A percentile compares a stretch with the other conserved stretches of the same genome.
Evolutionary conservation across 2,888 invertebrate genomes (phyloP).

Genomic region (Pristionchus entomophagus): DNA sequence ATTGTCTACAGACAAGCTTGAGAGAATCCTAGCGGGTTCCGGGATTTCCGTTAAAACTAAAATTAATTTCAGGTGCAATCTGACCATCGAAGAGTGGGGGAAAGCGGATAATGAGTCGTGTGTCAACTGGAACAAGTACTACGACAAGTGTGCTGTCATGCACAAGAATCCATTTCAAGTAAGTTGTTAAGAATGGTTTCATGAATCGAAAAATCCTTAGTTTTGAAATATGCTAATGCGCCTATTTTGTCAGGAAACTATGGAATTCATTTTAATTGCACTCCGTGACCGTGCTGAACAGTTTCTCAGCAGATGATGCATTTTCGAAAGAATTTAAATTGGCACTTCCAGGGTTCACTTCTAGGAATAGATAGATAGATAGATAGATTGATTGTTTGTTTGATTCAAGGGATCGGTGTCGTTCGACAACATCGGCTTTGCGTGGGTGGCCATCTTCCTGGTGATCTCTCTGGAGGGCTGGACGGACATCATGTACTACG

Average conservation of each 20-base stretch:
- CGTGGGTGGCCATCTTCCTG: conserved; percentile 99
- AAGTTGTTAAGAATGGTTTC: no score
- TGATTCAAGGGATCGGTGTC: conserved; percentile 95
- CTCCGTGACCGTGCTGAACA: no score
- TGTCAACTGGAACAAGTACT: conserved; percentile 99
- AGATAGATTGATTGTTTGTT: no score
- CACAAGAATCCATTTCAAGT: conserved; percentile 91
- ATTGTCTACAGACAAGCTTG: background rate
- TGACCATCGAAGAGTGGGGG: conserved; percentile 71
- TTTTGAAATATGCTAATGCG: no score
- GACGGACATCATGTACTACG: conserved; percentile 99
- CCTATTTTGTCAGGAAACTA: no score
- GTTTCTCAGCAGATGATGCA: no score
- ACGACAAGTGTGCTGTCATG: conserved; percentile 91
- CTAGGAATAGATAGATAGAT: no score
- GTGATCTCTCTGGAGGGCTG: conserved; percentile 99
- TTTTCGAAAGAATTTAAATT: no score
- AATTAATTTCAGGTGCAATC: conserved; percentile 70
- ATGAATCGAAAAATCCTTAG: no score
- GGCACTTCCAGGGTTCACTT: background rate
- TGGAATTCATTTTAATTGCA: no score
- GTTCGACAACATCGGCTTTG: conserved; percentile 99
- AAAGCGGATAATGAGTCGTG: conserved; percentile 82
- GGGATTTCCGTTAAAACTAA: no score
- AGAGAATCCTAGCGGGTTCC: conserved; percentile 79